Evolutionary conservation across 2,797 vertebrate species (phyloP).

Genomic region (Loris lydekkerianus): DNA sequence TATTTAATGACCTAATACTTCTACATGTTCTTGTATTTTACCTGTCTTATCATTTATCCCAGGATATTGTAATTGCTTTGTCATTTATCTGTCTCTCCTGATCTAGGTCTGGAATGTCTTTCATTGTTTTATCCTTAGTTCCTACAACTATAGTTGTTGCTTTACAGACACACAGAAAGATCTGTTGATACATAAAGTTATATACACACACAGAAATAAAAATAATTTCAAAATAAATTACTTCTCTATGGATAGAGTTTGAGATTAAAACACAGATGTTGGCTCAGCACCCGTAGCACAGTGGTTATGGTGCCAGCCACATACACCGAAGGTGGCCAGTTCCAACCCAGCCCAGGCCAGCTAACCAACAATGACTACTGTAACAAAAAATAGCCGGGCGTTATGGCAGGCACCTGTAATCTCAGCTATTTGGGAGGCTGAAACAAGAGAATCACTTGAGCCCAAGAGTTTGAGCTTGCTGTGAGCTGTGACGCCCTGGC

Average conservation of each 20-base stretch:
- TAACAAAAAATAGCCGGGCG: too few relatives aligned
- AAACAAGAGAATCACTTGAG: too few relatives aligned
- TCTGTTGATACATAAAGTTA: not conserved
- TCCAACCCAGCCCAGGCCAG: too few relatives aligned
- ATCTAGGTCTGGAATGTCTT: not conserved
- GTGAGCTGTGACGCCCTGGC: too few relatives aligned
- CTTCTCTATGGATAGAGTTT: not conserved
- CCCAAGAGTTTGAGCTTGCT: too few relatives aligned
- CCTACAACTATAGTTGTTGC: not conserved
- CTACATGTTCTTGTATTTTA: not conserved
- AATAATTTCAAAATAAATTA: not conserved
- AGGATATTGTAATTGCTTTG: not conserved
- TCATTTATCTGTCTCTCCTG: not conserved
- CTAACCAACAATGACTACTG: too few relatives aligned
- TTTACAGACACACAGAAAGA: not conserved
- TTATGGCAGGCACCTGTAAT: too few relatives aligned
- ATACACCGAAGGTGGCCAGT: too few relatives aligned
- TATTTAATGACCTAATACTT: not conserved
- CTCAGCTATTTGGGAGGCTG: too few relatives aligned
- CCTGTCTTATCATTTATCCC: not conserved
- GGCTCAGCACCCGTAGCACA: too few relatives aligned
- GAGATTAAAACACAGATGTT: conserved; percentile 24
- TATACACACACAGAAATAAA: not conserved
- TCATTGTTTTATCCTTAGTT: not conserved
- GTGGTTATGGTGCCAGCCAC: too few relatives aligned